Percentiles rank a stretch among this genome's conserved stretches.
Conservation (phyloP, 2,113 vertebrate genomes). For the Caranx ignobilis region DNA sequence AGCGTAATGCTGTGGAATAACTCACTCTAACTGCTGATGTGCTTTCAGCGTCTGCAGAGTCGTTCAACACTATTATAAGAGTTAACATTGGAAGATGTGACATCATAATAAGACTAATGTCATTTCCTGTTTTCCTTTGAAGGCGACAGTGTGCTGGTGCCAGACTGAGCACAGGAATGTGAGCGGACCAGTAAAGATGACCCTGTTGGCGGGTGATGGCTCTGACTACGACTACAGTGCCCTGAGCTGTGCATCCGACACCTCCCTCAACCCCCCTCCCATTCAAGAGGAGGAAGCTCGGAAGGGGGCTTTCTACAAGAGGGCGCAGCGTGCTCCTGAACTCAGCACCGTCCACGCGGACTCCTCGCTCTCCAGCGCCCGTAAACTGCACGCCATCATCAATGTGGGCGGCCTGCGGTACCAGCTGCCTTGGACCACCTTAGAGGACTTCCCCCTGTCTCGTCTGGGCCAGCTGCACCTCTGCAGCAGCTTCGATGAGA, state of each 20-base stretch:
- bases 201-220: conserved; percentile 94
- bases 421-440: conserved; percentile 95
- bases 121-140: neutral
- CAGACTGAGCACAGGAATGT: conserved; percentile 84
- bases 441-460: conserved; percentile 95
- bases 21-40: neutral
- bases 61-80: neutral
- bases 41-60: conserved; percentile 17
- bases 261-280: conserved; percentile 88
- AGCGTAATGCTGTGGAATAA: neutral
- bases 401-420: conserved; percentile 97
- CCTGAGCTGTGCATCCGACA: conserved; percentile 93
- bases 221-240: conserved; percentile 98
- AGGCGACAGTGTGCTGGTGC: conserved; percentile 57
- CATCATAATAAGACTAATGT: neutral
- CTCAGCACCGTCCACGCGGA: conserved; percentile 69
- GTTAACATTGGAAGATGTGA: neutral
- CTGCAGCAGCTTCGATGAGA: conserved; percentile 96
- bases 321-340: conserved; percentile 86
- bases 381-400: conserved; percentile 92
- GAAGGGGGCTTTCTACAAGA: conserved; percentile 94
- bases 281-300: conserved; percentile 87
- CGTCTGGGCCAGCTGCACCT: conserved; percentile 93
- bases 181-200: conserved; percentile 90
- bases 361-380: conserved; percentile 80